phyloP scores from a whole-genome alignment of 2,888 invertebrate species.

The Drosophila rellima region DNA sequence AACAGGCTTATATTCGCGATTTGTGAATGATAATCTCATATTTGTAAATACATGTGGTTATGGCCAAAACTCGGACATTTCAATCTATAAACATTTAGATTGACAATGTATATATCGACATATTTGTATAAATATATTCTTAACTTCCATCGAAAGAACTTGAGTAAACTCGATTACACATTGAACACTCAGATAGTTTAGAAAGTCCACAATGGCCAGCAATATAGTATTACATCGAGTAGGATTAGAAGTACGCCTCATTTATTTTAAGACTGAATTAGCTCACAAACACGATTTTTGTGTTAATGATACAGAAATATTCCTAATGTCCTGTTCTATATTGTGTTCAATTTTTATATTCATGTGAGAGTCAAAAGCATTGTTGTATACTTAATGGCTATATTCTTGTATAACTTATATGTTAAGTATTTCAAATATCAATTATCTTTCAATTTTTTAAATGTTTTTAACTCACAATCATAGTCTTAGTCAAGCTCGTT shows the following conservation, averaged over 20 bases:
- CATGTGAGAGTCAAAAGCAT: too few species aligned
- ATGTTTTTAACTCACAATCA: slow-evolving; percentile 34
- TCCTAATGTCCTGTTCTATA: too few species aligned
- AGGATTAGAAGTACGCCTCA: not conserved
- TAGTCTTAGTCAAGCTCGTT: slow-evolving; percentile 55
- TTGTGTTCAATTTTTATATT: too few species aligned
- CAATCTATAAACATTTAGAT: slow-evolving; percentile 8
- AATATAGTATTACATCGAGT: not conserved
- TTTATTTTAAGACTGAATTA: too few species aligned
- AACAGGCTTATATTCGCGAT: not conserved
- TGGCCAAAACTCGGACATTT: slow-evolving; percentile 14
- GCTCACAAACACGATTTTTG: too few species aligned
- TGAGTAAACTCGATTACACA: slow-evolving; percentile 34
- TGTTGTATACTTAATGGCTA: not conserved
- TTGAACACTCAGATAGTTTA: slow-evolving; percentile 26
- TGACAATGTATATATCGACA: slow-evolving; percentile 20
- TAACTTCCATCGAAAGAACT: not conserved
- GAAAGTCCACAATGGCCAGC: slow-evolving; percentile 22
- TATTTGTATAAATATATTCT: not conserved
- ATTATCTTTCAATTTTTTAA: not conserved
- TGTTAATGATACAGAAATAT: too few species aligned
- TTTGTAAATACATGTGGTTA: slow-evolving; percentile 9
- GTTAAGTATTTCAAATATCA: slow-evolving; percentile 4
- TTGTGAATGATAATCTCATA: not conserved
- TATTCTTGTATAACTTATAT: slow-evolving; percentile 5